phyloP scores from a whole-genome alignment of 2,888 invertebrate genomes.

The Nephrotoma flavescens region DNA sequence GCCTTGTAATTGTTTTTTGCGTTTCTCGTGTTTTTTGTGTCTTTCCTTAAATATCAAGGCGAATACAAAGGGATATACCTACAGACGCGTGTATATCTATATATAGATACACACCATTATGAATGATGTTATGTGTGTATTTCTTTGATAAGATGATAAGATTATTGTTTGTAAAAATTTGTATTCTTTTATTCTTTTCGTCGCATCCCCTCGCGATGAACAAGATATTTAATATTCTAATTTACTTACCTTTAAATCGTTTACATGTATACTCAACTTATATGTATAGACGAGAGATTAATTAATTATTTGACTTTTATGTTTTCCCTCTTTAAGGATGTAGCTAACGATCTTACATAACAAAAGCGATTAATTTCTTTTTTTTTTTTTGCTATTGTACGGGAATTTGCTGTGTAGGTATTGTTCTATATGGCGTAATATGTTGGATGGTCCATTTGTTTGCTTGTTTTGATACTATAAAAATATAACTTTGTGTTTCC shows the following conservation, averaged over 20 bases:
- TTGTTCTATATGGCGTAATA: not conserved
- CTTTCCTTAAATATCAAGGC: not conserved
- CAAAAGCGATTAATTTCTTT: not conserved
- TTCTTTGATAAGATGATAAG: not conserved
- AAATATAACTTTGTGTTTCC: not conserved
- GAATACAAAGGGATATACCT: not conserved
- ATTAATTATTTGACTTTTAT: not conserved
- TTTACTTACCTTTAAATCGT: not conserved
- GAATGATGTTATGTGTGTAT: not conserved
- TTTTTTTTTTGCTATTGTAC: not conserved
- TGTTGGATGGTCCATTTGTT: not conserved
- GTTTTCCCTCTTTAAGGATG: not conserved
- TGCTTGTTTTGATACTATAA: not conserved
- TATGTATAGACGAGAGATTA: not conserved
- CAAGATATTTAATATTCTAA: not conserved
- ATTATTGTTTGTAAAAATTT: not conserved
- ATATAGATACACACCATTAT: not conserved
- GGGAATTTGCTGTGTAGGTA: not conserved
- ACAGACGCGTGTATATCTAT: not conserved
- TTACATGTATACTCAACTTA: not conserved
- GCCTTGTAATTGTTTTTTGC: not conserved
- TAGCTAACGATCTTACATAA: not conserved
- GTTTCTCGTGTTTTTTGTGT: not conserved
- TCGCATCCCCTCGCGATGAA: not conserved
- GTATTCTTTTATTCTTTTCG: not conserved